Evolutionary conservation across 1,140 invertebrate species (phyloP).

Genomic region (Trichonephila inaurata): DNA sequence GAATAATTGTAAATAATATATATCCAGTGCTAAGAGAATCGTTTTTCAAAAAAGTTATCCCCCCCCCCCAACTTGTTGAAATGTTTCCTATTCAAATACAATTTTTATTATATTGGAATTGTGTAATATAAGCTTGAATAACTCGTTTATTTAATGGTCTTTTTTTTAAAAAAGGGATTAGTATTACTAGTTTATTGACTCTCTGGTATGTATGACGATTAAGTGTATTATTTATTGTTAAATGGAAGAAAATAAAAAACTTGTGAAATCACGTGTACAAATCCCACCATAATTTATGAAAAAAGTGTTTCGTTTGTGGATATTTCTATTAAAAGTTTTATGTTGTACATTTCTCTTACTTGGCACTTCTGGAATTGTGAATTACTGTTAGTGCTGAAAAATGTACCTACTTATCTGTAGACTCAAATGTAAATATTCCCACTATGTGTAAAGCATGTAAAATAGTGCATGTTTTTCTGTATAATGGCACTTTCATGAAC

Average conservation of each 20-base stretch:
- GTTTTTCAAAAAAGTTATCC: neutral
- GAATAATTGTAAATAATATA: slow-evolving; percentile 46
- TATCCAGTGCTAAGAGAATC: neutral
- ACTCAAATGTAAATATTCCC: slow-evolving; percentile 67
- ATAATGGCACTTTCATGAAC: slow-evolving; percentile 75
- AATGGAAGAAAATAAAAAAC: neutral
- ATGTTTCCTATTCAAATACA: neutral
- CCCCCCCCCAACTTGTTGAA: neutral
- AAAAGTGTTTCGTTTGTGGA: slow-evolving; percentile 56
- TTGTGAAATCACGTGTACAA: slow-evolving; percentile 3
- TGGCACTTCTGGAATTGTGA: slow-evolving; percentile 51
- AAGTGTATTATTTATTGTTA: slow-evolving; percentile 14
- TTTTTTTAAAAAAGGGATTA: neutral
- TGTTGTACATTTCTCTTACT: slow-evolving; percentile 56
- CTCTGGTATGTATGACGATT: neutral
- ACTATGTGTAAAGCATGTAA: slow-evolving; percentile 55
- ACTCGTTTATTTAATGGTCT: neutral
- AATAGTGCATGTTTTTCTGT: slow-evolving; percentile 69
- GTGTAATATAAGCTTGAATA: neutral
- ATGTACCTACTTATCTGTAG: slow-evolving; percentile 70
- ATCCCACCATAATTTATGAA: slow-evolving; percentile 27
- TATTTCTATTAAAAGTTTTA: slow-evolving; percentile 52
- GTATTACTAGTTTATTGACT: neutral
- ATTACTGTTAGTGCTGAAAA: slow-evolving; percentile 67
- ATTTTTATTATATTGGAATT: neutral